Evolutionary conservation across 2,888 invertebrate species (phyloP).

Genomic region (Agrenia bidenticulata): DNA sequence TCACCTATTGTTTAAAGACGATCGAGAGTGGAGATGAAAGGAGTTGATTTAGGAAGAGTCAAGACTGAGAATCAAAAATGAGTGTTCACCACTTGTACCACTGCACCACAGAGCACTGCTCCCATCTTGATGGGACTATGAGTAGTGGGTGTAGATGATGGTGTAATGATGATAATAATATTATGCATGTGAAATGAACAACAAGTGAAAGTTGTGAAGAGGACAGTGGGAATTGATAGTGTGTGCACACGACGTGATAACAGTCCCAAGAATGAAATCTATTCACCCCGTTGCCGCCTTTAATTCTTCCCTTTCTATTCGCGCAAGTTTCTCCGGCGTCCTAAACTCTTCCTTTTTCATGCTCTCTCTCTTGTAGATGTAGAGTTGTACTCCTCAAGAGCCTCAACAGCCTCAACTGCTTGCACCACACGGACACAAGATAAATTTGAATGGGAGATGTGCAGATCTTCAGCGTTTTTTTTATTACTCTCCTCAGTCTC

Average conservation of each 20-base stretch:
- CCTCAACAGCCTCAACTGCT: background rate
- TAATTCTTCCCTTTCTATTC: background rate
- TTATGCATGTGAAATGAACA: too few relatives aligned
- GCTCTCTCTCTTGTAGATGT: background rate
- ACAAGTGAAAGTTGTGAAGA: too few relatives aligned
- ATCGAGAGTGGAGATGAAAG: too few relatives aligned
- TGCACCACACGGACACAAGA: background rate
- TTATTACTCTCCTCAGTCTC: background rate
- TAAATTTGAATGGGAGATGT: conserved; percentile 7
- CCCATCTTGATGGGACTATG: too few relatives aligned
- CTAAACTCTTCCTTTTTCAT: background rate
- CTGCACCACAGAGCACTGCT: too few relatives aligned
- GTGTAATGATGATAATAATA: too few relatives aligned
- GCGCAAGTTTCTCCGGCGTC: conserved; percentile 3
- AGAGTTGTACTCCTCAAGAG: background rate
- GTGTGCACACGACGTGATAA: background rate
- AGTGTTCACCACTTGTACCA: too few relatives aligned
- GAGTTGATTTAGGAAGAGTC: too few relatives aligned
- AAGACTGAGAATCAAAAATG: too few relatives aligned
- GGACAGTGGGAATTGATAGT: too few relatives aligned
- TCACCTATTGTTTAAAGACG: too few relatives aligned
- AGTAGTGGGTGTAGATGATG: too few relatives aligned
- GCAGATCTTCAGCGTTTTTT: background rate
- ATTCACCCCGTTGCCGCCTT: conserved; percentile 1
- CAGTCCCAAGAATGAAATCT: conserved; percentile 1